Evolutionary conservation across 1,140 invertebrate species (phyloP).

Genomic region (Aphelenchoides fujianensis): DNA sequence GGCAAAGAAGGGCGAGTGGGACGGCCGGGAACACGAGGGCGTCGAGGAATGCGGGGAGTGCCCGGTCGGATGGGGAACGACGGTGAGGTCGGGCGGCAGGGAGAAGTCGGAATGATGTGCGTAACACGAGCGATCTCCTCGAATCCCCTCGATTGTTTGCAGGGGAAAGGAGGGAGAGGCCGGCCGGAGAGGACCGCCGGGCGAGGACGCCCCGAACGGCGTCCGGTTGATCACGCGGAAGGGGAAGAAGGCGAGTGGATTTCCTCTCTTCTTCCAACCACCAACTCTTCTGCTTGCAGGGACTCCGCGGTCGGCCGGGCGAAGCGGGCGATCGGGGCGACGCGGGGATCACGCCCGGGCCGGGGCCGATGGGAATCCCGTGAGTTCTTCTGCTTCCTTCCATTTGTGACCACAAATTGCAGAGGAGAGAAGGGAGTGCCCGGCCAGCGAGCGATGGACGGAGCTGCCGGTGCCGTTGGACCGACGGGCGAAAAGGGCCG

Average conservation of each 20-base stretch:
- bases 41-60: neutral
- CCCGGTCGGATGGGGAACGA: neutral
- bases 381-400: too few relatives aligned
- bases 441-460: neutral
- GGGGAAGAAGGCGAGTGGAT: too few relatives aligned
- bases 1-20: neutral
- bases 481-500: neutral
- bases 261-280: too few relatives aligned
- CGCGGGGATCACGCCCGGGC: neutral
- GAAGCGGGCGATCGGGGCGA: neutral
- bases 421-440: neutral
- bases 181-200: too few relatives aligned
- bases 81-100: neutral
- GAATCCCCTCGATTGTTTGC: too few relatives aligned
- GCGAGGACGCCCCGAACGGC: too few relatives aligned
- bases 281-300: too few relatives aligned
- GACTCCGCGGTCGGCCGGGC: neutral
- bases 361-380: neutral
- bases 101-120: neutral
- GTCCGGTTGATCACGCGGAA: too few relatives aligned
- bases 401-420: too few relatives aligned
- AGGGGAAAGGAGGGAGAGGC: too few relatives aligned
- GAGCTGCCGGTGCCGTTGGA: neutral
- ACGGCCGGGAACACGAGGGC: neutral
- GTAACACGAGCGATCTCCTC: too few relatives aligned